These are phyloP conservation scores for Cepaea nemoralis DNA, from an alignment of 1,140 invertebrate genomes.

Conservation along the genomic window DNA sequence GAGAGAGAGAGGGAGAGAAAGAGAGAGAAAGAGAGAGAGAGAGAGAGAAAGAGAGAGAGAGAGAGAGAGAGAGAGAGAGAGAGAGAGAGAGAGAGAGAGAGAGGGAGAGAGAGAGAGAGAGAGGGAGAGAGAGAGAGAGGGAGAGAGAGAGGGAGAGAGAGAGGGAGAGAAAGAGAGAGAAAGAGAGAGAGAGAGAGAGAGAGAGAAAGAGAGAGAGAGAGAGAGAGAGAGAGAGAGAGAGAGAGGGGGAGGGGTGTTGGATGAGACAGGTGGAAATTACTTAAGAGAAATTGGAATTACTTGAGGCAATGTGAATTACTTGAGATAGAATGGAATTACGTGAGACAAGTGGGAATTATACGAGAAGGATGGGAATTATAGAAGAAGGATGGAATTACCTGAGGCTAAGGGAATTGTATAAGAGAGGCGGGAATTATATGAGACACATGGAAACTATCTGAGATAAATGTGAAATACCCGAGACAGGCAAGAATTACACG, in stretches of 20 bases:
- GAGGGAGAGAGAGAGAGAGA: constrained; percentile 9
- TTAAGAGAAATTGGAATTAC: too few relatives aligned
- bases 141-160: constrained; percentile 9
- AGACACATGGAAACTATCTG: too few relatives aligned
- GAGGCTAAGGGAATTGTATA: too few relatives aligned
- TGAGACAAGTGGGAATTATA: too few relatives aligned
- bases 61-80: constrained; percentile 9
- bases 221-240: constrained; percentile 5
- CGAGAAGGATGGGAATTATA: too few relatives aligned
- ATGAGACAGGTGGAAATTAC: too few relatives aligned
- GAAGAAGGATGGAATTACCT: too few relatives aligned
- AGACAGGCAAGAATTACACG: too few relatives aligned
- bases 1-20: constrained; percentile 9
- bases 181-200: constrained; percentile 9
- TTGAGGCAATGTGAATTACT: too few relatives aligned
- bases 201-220: constrained; percentile 9
- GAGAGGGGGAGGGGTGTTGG: constrained; percentile 2
- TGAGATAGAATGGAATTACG: too few relatives aligned
- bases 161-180: constrained; percentile 9
- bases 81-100: constrained; percentile 9
- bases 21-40: constrained; percentile 9
- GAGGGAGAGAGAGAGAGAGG: constrained; percentile 9
- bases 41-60: constrained; percentile 9
- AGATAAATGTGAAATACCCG: too few relatives aligned
- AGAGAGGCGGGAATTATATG: too few relatives aligned